A percentile compares a stretch with the other conserved stretches of the same genome.
Conservation (phyloP, 2,113 vertebrate species). For the Toxotes chatareus region DNA sequence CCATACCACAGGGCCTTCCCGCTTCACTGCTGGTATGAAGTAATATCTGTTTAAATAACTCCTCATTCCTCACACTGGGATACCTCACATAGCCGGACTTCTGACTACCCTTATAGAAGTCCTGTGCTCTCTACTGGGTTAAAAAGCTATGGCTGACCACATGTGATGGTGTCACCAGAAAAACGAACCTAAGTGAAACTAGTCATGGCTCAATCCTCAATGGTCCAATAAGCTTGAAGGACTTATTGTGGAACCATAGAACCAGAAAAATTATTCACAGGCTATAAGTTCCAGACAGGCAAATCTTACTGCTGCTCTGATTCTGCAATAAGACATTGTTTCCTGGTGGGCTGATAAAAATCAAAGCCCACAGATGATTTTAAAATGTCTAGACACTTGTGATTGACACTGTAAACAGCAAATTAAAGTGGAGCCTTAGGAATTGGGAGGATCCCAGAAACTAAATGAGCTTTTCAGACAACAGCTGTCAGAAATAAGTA, state of each 20-base stretch:
- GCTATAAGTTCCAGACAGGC: too few species aligned
- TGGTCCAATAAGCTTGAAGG: neutral
- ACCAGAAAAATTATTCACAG: neutral
- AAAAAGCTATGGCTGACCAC: neutral
- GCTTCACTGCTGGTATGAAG: slow-evolving; percentile 87
- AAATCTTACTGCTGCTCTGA: neutral
- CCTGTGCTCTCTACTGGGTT: neutral
- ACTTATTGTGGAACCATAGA: neutral
- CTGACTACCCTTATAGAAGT: neutral
- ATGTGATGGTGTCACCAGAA: neutral
- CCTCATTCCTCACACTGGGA: slow-evolving; percentile 1
- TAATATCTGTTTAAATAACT: slow-evolving; percentile 7
- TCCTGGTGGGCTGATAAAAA: neutral
- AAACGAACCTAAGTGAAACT: neutral
- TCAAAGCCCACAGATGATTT: neutral
- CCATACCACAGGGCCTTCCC: slow-evolving; percentile 93
- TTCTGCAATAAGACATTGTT: neutral
- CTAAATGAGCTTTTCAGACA: neutral
- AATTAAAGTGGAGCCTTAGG: neutral
- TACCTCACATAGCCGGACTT: neutral
- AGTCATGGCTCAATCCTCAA: neutral
- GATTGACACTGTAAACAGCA: neutral
- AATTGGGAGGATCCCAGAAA: neutral
- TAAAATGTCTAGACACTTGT: neutral
- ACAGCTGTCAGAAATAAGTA: neutral